phyloP scores from a whole-genome alignment of 2,113 vertebrate genomes.

The Paracanthobrama guichenoti region DNA sequence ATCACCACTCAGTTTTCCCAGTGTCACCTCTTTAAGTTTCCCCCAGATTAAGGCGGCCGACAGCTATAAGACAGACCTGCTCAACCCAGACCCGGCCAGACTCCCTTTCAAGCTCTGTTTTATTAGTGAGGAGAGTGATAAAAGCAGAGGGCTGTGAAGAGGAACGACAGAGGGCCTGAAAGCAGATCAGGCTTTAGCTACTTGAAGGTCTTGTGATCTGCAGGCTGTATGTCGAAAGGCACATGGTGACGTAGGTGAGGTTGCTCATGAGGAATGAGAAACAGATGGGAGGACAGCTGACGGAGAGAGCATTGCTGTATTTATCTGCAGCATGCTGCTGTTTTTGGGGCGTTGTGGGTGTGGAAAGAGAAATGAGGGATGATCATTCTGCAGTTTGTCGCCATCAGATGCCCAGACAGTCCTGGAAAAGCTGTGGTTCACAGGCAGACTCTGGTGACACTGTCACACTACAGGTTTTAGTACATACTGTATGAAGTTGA shows the following conservation, averaged over 20 bases:
- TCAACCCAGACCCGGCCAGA: slow-evolving; percentile 4
- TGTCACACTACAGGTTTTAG: neutral
- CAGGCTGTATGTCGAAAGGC: neutral
- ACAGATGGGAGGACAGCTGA: slow-evolving; percentile 29
- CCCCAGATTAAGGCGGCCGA: slow-evolving; percentile 7
- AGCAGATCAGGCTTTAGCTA: slow-evolving; percentile 23
- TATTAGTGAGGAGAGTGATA: slow-evolving; percentile 4
- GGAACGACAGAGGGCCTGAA: slow-evolving; percentile 10
- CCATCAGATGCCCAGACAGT: neutral
- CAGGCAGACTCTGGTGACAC: neutral
- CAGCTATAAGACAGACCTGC: slow-evolving; percentile 12
- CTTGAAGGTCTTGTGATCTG: slow-evolving; percentile 21
- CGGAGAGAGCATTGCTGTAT: neutral
- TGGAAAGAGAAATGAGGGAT: neutral
- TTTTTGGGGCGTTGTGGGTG: neutral
- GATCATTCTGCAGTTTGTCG: neutral
- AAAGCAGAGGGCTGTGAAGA: neutral
- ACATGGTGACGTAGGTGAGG: slow-evolving; percentile 29
- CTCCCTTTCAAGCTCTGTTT: slow-evolving; percentile 33
- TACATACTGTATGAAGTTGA: neutral
- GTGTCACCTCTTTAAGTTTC: slow-evolving; percentile 44
- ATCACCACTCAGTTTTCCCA: slow-evolving; percentile 26
- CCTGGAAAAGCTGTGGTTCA: neutral
- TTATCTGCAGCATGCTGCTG: neutral
- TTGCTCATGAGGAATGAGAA: slow-evolving; percentile 16